Conservation (phyloP, 2,888 invertebrate species). For the Ichneumon xanthorius region DNA sequence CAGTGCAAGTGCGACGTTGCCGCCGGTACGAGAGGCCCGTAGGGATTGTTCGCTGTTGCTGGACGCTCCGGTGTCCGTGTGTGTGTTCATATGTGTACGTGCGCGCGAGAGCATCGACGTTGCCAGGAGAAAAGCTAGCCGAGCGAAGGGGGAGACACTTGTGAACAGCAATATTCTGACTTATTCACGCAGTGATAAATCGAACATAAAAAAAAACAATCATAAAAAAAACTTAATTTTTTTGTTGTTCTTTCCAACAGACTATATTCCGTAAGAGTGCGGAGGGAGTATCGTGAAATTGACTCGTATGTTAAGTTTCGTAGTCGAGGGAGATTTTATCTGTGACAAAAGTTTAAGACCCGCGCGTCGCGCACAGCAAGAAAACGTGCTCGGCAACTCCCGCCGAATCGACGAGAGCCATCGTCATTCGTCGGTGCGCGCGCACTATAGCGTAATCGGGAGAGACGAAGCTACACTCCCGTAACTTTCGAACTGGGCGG, state of each 20-base stretch:
- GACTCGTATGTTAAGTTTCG: background rate
- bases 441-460: slow-evolving; percentile 15
- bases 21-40: slow-evolving; percentile 47
- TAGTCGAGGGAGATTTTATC: background rate
- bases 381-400: slow-evolving; percentile 68
- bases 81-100: background rate
- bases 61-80: slow-evolving; percentile 29
- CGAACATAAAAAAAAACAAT: slow-evolving; percentile 13
- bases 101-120: slow-evolving; percentile 51
- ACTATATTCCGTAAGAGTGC: too few relatives aligned
- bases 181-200: background rate
- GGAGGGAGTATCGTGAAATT: background rate
- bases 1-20: slow-evolving; percentile 72
- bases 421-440: slow-evolving; percentile 42
- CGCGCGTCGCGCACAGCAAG: slow-evolving; percentile 22
- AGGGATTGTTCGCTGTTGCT: slow-evolving; percentile 56
- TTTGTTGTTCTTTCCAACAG: too few relatives aligned
- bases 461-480: slow-evolving; percentile 28
- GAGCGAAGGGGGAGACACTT: slow-evolving; percentile 22
- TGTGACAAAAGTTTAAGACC: background rate
- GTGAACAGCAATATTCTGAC: background rate
- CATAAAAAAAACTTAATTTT: background rate
- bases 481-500: slow-evolving; percentile 67
- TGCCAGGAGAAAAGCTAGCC: slow-evolving; percentile 63
- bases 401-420: slow-evolving; percentile 62